Evolutionary conservation across 1,140 invertebrate genomes (phyloP).

Genomic region (Dendrolimus kikuchii): DNA sequence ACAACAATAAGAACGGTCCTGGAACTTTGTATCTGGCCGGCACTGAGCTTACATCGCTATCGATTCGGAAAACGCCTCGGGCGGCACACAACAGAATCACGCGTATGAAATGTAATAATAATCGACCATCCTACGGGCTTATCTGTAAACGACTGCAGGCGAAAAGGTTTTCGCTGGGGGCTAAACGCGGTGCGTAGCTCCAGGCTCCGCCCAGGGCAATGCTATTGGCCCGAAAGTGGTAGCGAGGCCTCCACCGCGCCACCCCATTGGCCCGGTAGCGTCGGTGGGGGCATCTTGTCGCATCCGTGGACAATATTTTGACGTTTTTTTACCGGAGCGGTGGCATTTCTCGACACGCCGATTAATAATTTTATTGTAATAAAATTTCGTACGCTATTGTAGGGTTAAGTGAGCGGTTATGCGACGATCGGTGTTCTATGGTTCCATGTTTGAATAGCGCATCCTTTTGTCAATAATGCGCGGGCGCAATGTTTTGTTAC

Average conservation of each 20-base stretch:
- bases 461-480: slow-evolving; percentile 13
- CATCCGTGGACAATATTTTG: slow-evolving; percentile 55
- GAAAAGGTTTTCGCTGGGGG: slow-evolving; percentile 69
- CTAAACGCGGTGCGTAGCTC: slow-evolving; percentile 56
- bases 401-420: slow-evolving; percentile 61
- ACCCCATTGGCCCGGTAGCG: slow-evolving; percentile 47
- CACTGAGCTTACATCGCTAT: slow-evolving; percentile 37
- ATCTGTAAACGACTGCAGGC: slow-evolving; percentile 70
- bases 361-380: slow-evolving; percentile 44
- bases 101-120: slow-evolving; percentile 63
- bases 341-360: slow-evolving; percentile 57
- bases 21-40: slow-evolving; percentile 11
- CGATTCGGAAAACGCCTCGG: slow-evolving; percentile 47
- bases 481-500: slow-evolving; percentile 18
- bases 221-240: slow-evolving; percentile 55
- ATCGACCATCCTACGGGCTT: slow-evolving; percentile 68
- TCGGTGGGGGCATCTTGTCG: slow-evolving; percentile 37
- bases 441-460: slow-evolving; percentile 23
- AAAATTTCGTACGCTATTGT: slow-evolving; percentile 62
- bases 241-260: slow-evolving; percentile 26
- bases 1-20: slow-evolving; percentile 25
- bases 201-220: slow-evolving; percentile 59
- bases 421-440: slow-evolving; percentile 28
- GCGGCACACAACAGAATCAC: slow-evolving; percentile 49
- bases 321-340: slow-evolving; percentile 56